These are phyloP conservation scores for Barypeithes pellucidus DNA, from an alignment of 2,888 invertebrate genomes.

Conservation along the genomic window DNA sequence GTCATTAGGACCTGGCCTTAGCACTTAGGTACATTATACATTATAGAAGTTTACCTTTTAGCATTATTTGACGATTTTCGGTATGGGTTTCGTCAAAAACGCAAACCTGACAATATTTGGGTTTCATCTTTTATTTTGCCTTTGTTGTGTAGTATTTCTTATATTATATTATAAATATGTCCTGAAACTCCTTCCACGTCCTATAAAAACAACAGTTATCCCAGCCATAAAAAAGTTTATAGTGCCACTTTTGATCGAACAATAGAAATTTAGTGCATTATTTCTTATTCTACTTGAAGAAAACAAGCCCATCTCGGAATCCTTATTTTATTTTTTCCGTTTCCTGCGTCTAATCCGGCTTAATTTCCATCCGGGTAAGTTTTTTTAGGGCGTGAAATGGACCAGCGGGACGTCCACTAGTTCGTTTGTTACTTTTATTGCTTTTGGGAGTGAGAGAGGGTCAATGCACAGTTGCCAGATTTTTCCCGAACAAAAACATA, in stretches of 20 bases:
- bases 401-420: constrained; percentile 62
- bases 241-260: constrained; percentile 4
- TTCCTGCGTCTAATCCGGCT: constrained; percentile 69
- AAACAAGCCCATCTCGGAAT: constrained; percentile 46
- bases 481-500: not conserved
- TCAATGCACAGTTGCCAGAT: constrained; percentile 52
- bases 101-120: too few species aligned
- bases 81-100: too few species aligned
- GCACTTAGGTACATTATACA: too few species aligned
- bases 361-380: constrained; percentile 68
- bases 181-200: too few species aligned
- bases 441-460: constrained; percentile 56
- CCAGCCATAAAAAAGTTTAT: constrained; percentile 7
- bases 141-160: too few species aligned
- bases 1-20: not conserved
- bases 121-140: too few species aligned
- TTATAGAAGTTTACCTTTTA: too few species aligned
- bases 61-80: too few species aligned
- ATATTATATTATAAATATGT: too few species aligned
- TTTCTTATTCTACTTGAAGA: constrained; percentile 37
- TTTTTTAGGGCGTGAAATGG: constrained; percentile 66
- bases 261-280: constrained; percentile 18
- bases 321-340: constrained; percentile 69
- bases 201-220: not conserved
- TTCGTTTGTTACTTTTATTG: constrained; percentile 63